Percentiles rank a stretch among this genome's conserved stretches.
Evolutionary conservation across 1,140 invertebrate genomes (phyloP).

Genomic region (Laodelphax striatellus): DNA sequence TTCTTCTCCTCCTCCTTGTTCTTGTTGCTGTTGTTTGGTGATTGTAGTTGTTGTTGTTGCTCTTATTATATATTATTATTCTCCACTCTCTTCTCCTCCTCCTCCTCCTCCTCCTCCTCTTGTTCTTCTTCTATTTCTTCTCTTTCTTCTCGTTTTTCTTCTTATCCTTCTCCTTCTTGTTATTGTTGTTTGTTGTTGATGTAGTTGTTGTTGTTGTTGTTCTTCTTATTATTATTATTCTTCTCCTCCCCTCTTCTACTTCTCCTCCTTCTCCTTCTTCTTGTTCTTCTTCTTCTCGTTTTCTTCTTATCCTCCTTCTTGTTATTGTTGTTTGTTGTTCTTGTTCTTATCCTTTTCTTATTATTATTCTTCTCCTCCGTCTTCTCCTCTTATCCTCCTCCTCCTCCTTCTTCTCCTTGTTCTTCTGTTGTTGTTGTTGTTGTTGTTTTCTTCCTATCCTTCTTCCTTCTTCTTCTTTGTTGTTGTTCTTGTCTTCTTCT

Average conservation of each 20-base stretch:
- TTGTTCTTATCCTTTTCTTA: background rate
- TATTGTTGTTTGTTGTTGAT: no score
- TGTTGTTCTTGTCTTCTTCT: background rate
- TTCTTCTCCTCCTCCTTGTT: background rate
- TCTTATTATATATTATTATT: no score
- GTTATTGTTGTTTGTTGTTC: background rate
- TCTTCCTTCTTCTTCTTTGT: background rate
- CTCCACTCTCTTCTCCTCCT: no score
- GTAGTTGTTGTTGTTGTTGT: no score
- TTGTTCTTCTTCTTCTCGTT: background rate
- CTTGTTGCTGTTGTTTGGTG: no score
- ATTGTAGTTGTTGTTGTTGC: no score
- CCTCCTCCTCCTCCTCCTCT: background rate
- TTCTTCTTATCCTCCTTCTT: background rate
- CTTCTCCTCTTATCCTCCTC: background rate
- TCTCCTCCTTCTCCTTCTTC: no score
- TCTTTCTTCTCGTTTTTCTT: background rate
- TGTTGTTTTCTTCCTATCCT: no score
- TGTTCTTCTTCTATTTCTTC: background rate
- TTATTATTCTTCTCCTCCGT: background rate
- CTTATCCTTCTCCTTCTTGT: background rate
- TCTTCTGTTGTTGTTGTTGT: no score
- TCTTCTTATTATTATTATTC: background rate
- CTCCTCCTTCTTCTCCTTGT: background rate
- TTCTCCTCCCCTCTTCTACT: background rate